Base-by-base conservation (phyloP, 1,140 invertebrate species). In the Trachymyrmex cornetzi region DNA sequence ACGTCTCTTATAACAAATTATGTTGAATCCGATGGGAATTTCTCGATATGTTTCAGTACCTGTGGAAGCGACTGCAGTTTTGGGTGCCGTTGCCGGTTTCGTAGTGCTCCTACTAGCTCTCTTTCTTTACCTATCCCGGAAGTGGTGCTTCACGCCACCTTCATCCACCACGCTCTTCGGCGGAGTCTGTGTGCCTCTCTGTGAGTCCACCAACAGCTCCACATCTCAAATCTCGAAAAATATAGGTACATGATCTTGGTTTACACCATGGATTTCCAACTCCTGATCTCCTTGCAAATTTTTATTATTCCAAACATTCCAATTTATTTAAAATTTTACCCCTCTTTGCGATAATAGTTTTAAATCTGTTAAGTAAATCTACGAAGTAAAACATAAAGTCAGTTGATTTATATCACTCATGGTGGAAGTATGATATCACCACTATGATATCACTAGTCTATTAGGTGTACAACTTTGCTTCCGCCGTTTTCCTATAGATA, bases 101-200 rank as follows among this genome's bases (percentile, higher is more conserved):
- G 96, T 98, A 22, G 96, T 97, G 44, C 95, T 98, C 38, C 95
- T 98, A 69, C 94, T 98, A 85, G 96, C 98, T n/a, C 96, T 98
- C 88, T 97, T 98, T 89, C 95, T 98, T 69, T 98, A 98, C 94
- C 95, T 98, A 72, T 98, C 97, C 93, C 97, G 97, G 90, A 97
- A 97, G 93, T 97, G 97, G 95, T 97, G 97, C 93, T 97, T 97
- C 94, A 96, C 94, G 38, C 88, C 92, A 9, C 89, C 94, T 90
- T 88, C 94, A 44, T 89, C 94, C 4, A 89, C 93, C 67, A 91
- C 93, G 24, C 93, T 95, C 63, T 95, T 95, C 85, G 95, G 95
- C 81, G 94, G 95, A 87, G 94, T 95, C 80, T 95, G 94, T 91
- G 95, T 95, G 82, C 94, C 95, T 71, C 91, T 95, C 90, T 94